A percentile compares a stretch with the other conserved stretches of the same genome.
phyloP scores from a whole-genome alignment of 1,140 invertebrate species.

The Ephestia elutella region DNA sequence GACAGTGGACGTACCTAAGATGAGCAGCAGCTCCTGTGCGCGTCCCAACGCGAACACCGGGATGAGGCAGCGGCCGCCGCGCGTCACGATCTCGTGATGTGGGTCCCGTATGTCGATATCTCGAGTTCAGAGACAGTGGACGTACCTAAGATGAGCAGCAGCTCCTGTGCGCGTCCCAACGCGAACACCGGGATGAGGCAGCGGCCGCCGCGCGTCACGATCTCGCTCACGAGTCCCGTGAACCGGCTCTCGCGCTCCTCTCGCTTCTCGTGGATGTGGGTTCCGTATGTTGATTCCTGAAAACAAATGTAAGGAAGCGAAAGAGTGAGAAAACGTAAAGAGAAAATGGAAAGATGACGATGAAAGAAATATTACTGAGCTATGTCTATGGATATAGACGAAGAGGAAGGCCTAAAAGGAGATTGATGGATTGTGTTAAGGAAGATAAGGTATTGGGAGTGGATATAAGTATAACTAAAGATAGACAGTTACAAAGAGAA shows the following conservation, averaged over 20 bases:
- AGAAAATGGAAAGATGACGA: no score
- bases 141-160: slow-evolving; percentile 91
- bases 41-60: slow-evolving; percentile 99
- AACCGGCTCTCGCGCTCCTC: slow-evolving; percentile 97
- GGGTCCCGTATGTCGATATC: slow-evolving; percentile 86
- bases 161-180: slow-evolving; percentile 96
- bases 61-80: slow-evolving; percentile 97
- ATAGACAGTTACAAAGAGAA: no score
- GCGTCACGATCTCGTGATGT: slow-evolving; percentile 97
- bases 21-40: slow-evolving; percentile 97
- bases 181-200: slow-evolving; percentile 99
- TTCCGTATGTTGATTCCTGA: slow-evolving; percentile 98
- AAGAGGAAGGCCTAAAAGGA: no score
- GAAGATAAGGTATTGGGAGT: no score
- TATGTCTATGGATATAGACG: no score
- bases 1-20: slow-evolving; percentile 84
- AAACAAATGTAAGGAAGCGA: no score
- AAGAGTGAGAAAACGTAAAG: no score
- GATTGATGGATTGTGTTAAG: no score
- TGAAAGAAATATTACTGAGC: no score
- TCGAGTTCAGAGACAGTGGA: no score
- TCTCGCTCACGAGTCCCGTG: slow-evolving; percentile 96
- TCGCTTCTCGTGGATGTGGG: slow-evolving; percentile 98
- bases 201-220: slow-evolving; percentile 94
- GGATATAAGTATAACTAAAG: no score